Conservation (phyloP, 2,888 invertebrate species). For the Drosophila prostipennis region DNA sequence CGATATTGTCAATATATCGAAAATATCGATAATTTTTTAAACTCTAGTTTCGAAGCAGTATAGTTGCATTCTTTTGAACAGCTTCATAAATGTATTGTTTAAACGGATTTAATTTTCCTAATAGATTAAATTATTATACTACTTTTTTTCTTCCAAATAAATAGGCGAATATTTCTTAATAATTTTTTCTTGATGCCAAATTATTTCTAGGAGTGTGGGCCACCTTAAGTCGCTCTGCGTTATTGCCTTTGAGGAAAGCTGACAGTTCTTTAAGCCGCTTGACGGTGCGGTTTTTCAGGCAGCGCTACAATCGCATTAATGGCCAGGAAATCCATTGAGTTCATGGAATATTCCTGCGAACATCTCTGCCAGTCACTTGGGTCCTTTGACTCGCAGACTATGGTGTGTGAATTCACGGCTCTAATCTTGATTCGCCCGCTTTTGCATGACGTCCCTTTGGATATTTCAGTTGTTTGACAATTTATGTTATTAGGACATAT, state of each 20-base stretch:
- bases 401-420: conserved; percentile 1
- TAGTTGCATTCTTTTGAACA: no score
- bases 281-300: conserved; percentile 25
- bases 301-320: conserved; percentile 40
- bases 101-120: no score
- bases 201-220: background rate
- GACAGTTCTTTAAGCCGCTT: conserved; percentile 43
- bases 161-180: background rate
- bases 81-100: no score
- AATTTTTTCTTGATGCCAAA: background rate
- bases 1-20: no score
- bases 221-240: conserved; percentile 5
- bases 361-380: conserved; percentile 9
- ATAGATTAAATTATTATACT: no score
- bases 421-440: background rate
- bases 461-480: conserved; percentile 55
- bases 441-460: conserved; percentile 3
- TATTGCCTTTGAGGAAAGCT: conserved; percentile 19
- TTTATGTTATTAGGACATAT: conserved; percentile 59
- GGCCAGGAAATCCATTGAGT: conserved; percentile 25
- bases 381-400: background rate
- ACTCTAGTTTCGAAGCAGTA: no score
- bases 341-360: conserved; percentile 25
- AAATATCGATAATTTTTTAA: no score
- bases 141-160: no score